Conservation (phyloP, 2,888 invertebrate species). For the Ectemnius cavifrons region DNA sequence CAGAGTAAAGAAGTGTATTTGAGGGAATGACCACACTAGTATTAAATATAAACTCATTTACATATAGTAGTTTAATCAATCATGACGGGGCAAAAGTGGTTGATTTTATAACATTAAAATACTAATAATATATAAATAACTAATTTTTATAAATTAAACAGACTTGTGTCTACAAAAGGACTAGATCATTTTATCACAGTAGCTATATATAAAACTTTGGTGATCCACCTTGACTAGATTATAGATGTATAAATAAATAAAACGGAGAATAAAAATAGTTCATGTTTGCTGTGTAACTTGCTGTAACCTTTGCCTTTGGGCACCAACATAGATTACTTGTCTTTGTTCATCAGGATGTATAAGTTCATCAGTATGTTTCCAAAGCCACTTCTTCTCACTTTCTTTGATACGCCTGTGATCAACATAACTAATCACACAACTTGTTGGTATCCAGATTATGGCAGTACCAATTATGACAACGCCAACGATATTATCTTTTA, state of each 20-base stretch:
- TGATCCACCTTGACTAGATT: conserved; percentile 44
- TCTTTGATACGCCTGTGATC: conserved; percentile 87
- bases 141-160: neutral
- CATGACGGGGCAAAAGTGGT: too few relatives aligned
- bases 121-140: neutral
- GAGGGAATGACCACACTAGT: too few relatives aligned
- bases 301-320: conserved; percentile 53
- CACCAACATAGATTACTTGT: conserved; percentile 80
- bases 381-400: conserved; percentile 85
- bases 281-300: conserved; percentile 48
- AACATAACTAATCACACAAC: conserved; percentile 91
- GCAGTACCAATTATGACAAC: conserved; percentile 94
- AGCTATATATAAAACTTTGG: neutral
- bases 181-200: conserved; percentile 2
- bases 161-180: conserved; percentile 1
- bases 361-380: conserved; percentile 84
- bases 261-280: conserved; percentile 12
- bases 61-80: too few relatives aligned
- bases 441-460: conserved; percentile 96
- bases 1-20: neutral
- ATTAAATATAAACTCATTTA: conserved; percentile 1
- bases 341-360: conserved; percentile 87
- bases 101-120: neutral
- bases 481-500: conserved; percentile 96
- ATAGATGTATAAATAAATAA: conserved; percentile 4